A percentile compares a stretch with the other conserved stretches of the same genome.
Evolutionary conservation across 2,888 invertebrate species (phyloP).

Genomic region (Malacosoma neustria): DNA sequence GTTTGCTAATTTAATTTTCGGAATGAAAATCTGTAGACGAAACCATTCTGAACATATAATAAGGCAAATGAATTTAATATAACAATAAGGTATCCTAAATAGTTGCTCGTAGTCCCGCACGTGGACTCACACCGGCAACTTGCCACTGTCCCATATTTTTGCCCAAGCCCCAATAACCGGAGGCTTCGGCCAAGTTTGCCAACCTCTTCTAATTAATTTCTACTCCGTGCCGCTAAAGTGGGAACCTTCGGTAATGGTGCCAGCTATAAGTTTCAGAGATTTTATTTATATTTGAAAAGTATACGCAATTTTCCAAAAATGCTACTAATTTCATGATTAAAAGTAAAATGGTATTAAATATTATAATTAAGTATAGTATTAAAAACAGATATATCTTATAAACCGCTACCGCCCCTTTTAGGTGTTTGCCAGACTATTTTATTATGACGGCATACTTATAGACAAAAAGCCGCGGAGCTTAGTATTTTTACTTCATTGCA

Average conservation of each 20-base stretch:
- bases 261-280: constrained; percentile 11
- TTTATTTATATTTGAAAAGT: neutral
- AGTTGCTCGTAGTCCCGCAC: neutral
- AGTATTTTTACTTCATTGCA: no score
- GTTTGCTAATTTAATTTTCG: no score
- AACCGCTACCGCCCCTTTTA: neutral
- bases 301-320: no score
- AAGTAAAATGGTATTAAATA: no score
- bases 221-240: constrained; percentile 58
- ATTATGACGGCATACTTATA: no score
- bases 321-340: no score
- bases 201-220: constrained; percentile 70
- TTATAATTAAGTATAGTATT: no score
- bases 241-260: constrained; percentile 22
- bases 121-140: constrained; percentile 13
- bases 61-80: no score
- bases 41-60: no score
- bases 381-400: neutral
- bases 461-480: no score
- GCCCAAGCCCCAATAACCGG: constrained; percentile 59
- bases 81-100: no score
- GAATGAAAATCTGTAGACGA: no score
- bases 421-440: neutral
- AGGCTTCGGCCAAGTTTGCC: constrained; percentile 54
- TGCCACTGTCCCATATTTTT: constrained; percentile 60